Conservation (phyloP, 2,888 invertebrate genomes). For the Nymphalis polychloros region DNA sequence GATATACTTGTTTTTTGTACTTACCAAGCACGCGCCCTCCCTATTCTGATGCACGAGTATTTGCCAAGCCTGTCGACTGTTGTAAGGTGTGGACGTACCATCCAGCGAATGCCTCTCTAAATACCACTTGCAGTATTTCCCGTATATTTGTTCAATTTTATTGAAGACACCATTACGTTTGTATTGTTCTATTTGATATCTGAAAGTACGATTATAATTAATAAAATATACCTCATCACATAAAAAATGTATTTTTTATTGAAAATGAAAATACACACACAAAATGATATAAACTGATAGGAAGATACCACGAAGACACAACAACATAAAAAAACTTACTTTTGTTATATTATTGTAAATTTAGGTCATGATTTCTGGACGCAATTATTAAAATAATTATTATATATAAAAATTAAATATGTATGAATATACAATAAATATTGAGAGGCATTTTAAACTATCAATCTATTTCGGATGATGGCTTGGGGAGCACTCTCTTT, state of each 20-base stretch:
- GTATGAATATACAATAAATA: no score
- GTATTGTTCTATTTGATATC: slow-evolving; percentile 85
- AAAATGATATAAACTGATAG: no score
- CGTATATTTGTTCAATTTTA: slow-evolving; percentile 84
- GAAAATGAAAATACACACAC: no score
- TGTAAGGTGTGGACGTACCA: slow-evolving; percentile 61
- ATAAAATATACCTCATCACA: not conserved
- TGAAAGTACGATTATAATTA: slow-evolving; percentile 40
- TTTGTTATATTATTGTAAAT: not conserved
- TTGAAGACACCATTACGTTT: slow-evolving; percentile 84
- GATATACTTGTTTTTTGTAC: slow-evolving; percentile 24
- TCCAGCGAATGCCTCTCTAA: slow-evolving; percentile 60
- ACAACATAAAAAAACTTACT: no score
- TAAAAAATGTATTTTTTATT: no score
- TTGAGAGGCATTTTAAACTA: no score
- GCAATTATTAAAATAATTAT: not conserved
- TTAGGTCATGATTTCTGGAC: not conserved
- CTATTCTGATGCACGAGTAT: slow-evolving; percentile 77
- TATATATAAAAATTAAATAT: no score
- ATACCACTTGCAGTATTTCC: slow-evolving; percentile 85
- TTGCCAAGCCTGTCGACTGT: slow-evolving; percentile 89
- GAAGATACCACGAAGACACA: no score
- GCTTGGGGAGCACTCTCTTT: no score
- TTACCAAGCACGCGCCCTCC: slow-evolving; percentile 81
- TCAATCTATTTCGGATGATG: no score